Evolutionary conservation across 2,888 invertebrate species (phyloP).

Genomic region (Zygothrica quintamaculata): DNA sequence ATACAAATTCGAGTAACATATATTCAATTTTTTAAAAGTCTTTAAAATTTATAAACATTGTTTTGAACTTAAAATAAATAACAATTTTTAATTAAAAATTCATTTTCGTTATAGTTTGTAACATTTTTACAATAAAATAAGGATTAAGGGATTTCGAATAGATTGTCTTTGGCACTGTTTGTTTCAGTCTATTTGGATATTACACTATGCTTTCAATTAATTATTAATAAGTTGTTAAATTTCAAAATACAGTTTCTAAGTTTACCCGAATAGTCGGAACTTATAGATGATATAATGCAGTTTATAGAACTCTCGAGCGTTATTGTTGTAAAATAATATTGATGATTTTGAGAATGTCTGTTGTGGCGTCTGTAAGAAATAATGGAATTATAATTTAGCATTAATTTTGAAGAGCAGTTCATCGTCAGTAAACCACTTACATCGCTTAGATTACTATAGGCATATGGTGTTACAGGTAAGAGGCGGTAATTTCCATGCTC

Average conservation of each 20-base stretch:
- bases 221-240: background rate
- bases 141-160: constrained; percentile 1
- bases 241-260: constrained; percentile 9
- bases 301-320: constrained; percentile 96
- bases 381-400: too few relatives aligned
- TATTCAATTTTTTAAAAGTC: too few relatives aligned
- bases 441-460: constrained; percentile 10
- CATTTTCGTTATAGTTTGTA: too few relatives aligned
- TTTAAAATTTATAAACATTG: too few relatives aligned
- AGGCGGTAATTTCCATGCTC: constrained; percentile 93
- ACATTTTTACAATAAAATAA: too few relatives aligned
- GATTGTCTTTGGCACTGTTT: constrained; percentile 51
- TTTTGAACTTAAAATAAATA: too few relatives aligned
- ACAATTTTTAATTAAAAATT: too few relatives aligned
- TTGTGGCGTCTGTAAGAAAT: constrained; percentile 87
- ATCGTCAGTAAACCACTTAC: constrained; percentile 47
- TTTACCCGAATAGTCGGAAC: constrained; percentile 89
- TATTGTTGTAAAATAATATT: constrained; percentile 96
- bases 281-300: constrained; percentile 97
- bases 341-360: constrained; percentile 96
- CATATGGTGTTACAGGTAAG: constrained; percentile 88
- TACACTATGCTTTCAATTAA: too few relatives aligned
- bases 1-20: too few relatives aligned
- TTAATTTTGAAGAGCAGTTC: too few relatives aligned
- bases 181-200: constrained; percentile 25